These are phyloP conservation scores for Sarcophaga bullata DNA, from an alignment of 1,140 invertebrate genomes.

Conservation along the genomic window DNA sequence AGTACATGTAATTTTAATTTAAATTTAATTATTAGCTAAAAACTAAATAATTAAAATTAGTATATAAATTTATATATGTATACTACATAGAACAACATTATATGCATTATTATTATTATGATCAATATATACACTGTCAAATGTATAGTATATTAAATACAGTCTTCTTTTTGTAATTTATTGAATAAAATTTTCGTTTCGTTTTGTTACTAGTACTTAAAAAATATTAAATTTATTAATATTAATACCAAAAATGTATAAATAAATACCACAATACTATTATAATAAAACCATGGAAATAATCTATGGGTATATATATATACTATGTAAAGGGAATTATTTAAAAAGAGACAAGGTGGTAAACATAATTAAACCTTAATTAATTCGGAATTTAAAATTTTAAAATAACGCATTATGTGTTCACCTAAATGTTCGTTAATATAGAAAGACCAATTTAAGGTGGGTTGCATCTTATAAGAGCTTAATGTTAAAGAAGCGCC, in stretches of 20 bases:
- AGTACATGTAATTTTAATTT: too few species aligned
- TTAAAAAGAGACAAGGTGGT: not conserved
- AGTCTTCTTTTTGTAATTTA: not conserved
- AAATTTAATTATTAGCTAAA: too few species aligned
- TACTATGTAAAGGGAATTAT: not conserved
- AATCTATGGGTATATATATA: not conserved
- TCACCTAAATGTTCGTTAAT: constrained; percentile 56
- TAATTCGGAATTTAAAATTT: constrained; percentile 46
- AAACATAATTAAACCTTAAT: not conserved
- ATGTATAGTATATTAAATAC: not conserved
- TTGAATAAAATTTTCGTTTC: not conserved
- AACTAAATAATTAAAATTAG: too few species aligned
- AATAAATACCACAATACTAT: not conserved
- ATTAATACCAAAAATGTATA: not conserved
- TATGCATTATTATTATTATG: too few species aligned
- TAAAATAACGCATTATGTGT: constrained; percentile 59
- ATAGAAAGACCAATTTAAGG: constrained; percentile 59
- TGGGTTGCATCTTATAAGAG: constrained; percentile 47
- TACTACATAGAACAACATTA: too few species aligned
- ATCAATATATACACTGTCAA: too few species aligned
- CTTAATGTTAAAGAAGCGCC: not conserved
- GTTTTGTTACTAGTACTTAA: not conserved
- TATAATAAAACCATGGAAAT: not conserved
- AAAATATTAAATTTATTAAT: too few species aligned
- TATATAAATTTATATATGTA: too few species aligned